Conservation (phyloP, 2,888 invertebrate genomes). For the Adela reaumurella region DNA sequence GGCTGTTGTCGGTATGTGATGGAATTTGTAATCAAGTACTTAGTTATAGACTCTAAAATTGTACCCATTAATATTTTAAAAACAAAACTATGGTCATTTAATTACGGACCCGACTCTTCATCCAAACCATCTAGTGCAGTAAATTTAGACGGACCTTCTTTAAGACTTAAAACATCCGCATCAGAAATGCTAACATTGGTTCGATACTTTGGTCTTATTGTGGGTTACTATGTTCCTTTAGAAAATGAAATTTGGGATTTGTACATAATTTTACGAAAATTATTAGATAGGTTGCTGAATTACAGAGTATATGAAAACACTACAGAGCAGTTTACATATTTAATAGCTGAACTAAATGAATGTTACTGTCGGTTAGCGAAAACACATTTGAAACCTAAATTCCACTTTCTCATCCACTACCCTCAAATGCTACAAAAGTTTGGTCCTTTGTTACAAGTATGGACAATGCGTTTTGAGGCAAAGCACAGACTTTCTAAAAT, state of each 20-base stretch:
- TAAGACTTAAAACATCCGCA: slow-evolving; percentile 2
- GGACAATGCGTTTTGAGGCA: slow-evolving; percentile 13
- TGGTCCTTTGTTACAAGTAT: slow-evolving; percentile 10
- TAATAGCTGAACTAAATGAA: slow-evolving; percentile 10
- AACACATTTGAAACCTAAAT: slow-evolving; percentile 1
- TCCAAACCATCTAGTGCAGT: not conserved
- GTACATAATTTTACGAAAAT: not conserved
- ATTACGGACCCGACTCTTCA: no score
- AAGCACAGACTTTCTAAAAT: slow-evolving; percentile 10
- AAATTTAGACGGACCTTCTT: not conserved
- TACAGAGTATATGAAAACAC: slow-evolving; percentile 5
- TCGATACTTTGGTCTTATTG: slow-evolving; percentile 12
- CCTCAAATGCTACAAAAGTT: slow-evolving; percentile 8
- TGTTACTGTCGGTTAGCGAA: slow-evolving; percentile 5
- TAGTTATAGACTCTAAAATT: no score
- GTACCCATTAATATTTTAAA: no score
- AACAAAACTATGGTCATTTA: no score
- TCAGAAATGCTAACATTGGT: slow-evolving; percentile 11
- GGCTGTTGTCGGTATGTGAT: no score
- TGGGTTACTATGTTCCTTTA: slow-evolving; percentile 9
- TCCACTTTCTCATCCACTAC: slow-evolving; percentile 11
- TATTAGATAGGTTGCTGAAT: slow-evolving; percentile 3
- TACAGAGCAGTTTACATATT: slow-evolving; percentile 6
- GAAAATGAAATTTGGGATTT: slow-evolving; percentile 10
- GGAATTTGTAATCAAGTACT: no score